Evolutionary conservation across 2,797 vertebrate genomes (phyloP).

Genomic region (Crotalus adamanteus): DNA sequence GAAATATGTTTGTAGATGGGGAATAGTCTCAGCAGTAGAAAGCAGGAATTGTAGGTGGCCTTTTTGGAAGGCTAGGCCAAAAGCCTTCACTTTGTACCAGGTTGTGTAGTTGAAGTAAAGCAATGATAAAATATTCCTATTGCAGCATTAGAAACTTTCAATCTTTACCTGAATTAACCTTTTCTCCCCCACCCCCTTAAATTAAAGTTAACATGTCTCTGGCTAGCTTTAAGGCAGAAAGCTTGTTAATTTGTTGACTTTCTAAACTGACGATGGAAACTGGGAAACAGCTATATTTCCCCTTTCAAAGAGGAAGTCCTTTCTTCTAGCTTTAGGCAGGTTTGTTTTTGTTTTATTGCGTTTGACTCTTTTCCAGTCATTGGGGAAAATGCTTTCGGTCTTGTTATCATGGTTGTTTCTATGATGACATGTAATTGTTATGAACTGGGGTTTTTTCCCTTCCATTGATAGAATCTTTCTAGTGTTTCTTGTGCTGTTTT

Average conservation of each 20-base stretch:
- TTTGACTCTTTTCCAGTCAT: neutral
- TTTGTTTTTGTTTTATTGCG: neutral
- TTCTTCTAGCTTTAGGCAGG: neutral
- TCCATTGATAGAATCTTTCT: neutral
- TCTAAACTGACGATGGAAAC: neutral
- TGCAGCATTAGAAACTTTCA: neutral
- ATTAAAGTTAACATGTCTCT: neutral
- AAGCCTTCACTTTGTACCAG: neutral
- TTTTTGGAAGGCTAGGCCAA: neutral
- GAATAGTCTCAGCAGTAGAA: neutral
- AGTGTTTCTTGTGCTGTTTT: neutral
- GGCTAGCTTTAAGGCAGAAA: neutral
- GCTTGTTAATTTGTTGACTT: neutral
- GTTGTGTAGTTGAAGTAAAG: neutral
- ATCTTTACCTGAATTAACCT: neutral
- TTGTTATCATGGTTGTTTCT: neutral
- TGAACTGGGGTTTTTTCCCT: neutral
- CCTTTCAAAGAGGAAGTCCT: neutral
- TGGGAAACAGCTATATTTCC: neutral
- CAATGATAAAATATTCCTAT: neutral
- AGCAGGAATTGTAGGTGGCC: neutral
- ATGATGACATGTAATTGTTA: neutral
- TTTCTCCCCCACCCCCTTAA: too few species aligned
- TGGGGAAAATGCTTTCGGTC: neutral
- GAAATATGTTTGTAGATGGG: neutral